Evolutionary conservation across 1,140 invertebrate genomes (phyloP).

Genomic region (Bombyx mandarina): DNA sequence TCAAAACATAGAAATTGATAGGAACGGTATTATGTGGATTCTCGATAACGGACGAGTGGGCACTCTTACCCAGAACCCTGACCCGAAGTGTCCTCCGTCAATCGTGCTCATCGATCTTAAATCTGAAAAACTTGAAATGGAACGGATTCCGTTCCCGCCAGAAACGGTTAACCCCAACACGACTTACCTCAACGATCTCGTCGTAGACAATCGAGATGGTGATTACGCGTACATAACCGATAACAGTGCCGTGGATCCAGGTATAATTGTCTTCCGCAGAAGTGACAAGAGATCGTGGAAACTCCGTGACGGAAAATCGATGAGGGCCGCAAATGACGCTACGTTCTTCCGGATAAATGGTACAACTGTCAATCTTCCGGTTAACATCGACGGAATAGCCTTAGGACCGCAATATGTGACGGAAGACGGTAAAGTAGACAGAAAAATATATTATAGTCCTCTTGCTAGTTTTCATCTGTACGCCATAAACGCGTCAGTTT

Average conservation of each 20-base stretch:
- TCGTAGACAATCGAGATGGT: constrained; percentile 77
- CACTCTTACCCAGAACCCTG: constrained; percentile 61
- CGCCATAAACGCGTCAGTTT: constrained; percentile 70
- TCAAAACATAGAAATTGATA: constrained; percentile 80
- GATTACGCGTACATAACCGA: constrained; percentile 80
- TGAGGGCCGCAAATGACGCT: constrained; percentile 73
- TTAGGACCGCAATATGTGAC: constrained; percentile 71
- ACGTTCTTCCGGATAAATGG: constrained; percentile 73
- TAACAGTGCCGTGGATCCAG: constrained; percentile 75
- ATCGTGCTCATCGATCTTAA: constrained; percentile 79
- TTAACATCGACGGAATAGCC: constrained; percentile 78
- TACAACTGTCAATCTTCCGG: constrained; percentile 63
- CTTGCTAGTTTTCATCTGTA: constrained; percentile 76
- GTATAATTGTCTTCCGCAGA: constrained; percentile 78
- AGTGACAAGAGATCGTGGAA: constrained; percentile 77
- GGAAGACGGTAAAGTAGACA: constrained; percentile 47
- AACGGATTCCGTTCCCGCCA: constrained; percentile 71
- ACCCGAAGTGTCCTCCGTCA: constrained; percentile 73
- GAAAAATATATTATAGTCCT: constrained; percentile 76
- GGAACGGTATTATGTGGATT: constrained; percentile 79
- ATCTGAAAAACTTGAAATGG: constrained; percentile 67
- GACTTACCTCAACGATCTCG: constrained; percentile 77
- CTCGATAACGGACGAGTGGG: constrained; percentile 76
- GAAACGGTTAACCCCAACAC: constrained; percentile 66
- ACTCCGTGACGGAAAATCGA: constrained; percentile 73